phyloP scores from a whole-genome alignment of 2,888 invertebrate genomes.

The Nemotelus pantherinus region DNA sequence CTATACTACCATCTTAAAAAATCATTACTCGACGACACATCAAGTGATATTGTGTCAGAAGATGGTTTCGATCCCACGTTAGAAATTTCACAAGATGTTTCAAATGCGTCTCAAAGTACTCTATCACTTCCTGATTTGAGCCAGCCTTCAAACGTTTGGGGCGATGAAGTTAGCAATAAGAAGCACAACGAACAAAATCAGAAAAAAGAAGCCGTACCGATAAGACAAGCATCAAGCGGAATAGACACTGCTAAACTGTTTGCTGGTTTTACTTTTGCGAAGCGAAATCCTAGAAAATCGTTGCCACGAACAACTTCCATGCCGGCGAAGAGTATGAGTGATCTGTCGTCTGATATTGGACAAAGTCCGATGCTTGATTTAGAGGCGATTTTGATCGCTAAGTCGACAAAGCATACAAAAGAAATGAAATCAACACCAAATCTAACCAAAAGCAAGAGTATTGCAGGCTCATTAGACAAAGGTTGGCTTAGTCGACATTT shows the following conservation, averaged over 20 bases:
- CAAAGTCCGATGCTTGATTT: constrained; percentile 60
- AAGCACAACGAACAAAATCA: constrained; percentile 54
- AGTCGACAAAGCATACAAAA: constrained; percentile 54
- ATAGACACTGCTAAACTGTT: constrained; percentile 74
- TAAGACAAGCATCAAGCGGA: constrained; percentile 52
- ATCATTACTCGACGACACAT: constrained; percentile 75
- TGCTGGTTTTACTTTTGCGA: constrained; percentile 73
- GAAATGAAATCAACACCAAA: neutral
- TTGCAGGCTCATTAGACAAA: constrained; percentile 58
- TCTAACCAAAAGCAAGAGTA: neutral
- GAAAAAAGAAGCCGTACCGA: constrained; percentile 50
- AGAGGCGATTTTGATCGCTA: constrained; percentile 61
- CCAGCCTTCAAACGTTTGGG: constrained; percentile 65
- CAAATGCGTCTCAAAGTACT: constrained; percentile 10
- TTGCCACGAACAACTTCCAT: constrained; percentile 60
- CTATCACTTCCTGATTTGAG: constrained; percentile 12
- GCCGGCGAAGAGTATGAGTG: constrained; percentile 53
- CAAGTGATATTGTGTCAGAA: constrained; percentile 68
- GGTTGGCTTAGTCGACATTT: constrained; percentile 63
- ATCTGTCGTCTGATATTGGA: constrained; percentile 41
- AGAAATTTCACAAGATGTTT: constrained; percentile 57
- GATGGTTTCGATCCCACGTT: constrained; percentile 60
- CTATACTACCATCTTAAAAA: constrained; percentile 84
- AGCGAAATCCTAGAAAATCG: constrained; percentile 81
- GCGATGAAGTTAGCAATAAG: constrained; percentile 60